phyloP scores from a whole-genome alignment of 1,140 invertebrate genomes.

The Drosophila auraria region DNA sequence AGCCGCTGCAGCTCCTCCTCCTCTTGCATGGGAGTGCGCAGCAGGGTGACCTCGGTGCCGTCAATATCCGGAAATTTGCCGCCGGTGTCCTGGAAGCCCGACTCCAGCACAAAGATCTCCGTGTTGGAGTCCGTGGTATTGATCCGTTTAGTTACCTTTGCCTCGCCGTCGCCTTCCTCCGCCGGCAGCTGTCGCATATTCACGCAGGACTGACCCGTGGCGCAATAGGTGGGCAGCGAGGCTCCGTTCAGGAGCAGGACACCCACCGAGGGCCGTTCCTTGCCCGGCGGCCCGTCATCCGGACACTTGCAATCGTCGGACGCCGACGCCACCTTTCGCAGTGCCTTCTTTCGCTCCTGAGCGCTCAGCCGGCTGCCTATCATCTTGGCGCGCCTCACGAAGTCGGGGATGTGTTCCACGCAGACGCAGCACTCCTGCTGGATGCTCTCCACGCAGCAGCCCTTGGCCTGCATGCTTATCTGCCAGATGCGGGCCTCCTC shows the following conservation, averaged over 20 bases:
- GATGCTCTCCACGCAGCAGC: constrained; percentile 40
- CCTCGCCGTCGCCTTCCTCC: not conserved
- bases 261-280: constrained; percentile 31
- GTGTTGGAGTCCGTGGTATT: constrained; percentile 24
- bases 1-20: constrained; percentile 22
- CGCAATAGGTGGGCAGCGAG: constrained; percentile 37
- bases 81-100: constrained; percentile 39
- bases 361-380: constrained; percentile 4
- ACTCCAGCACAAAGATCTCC: constrained; percentile 62
- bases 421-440: constrained; percentile 61
- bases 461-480: constrained; percentile 52
- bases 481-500: constrained; percentile 67
- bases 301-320: constrained; percentile 18
- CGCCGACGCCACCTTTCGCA: not conserved
- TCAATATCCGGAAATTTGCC: constrained; percentile 55
- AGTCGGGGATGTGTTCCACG: constrained; percentile 66
- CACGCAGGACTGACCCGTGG: constrained; percentile 4
- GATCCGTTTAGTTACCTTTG: constrained; percentile 8
- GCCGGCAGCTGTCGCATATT: not conserved
- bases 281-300: not conserved
- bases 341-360: not conserved
- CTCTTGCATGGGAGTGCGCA: constrained; percentile 40
- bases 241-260: constrained; percentile 62
- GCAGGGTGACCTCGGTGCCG: constrained; percentile 46
- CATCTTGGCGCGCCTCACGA: constrained; percentile 54